Base-by-base conservation (phyloP, 2,888 invertebrate species). In the Ochlodes sylvanus region DNA sequence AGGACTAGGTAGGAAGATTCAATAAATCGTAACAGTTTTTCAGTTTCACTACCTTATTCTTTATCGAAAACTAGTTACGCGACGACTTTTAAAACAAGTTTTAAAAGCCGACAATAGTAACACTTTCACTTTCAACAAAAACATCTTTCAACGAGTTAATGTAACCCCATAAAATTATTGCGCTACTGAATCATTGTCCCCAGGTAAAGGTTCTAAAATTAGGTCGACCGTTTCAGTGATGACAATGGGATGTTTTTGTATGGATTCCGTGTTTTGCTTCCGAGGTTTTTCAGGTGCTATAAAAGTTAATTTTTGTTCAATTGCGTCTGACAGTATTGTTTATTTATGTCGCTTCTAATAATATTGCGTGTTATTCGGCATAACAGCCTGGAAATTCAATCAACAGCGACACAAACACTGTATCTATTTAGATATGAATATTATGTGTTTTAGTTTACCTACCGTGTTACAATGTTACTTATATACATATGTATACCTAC, bases 121-220 rank as follows among this genome's bases (percentile, higher is more conserved):
- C 70, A 78, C 86, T 90, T 90, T 91, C 89, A 85, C 87, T 91
- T 90, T 88, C 76, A 77, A 89, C 83, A 89, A 88, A 86, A 86
- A 85, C 52, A 42, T 47, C 55, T 27, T 63, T 56, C 50, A 34
- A 69, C n/a, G 41, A 55, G 21, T 52, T 52, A 27, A n/a, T 34
- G n/a, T 38, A 32, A 21, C 78, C 73, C 77, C 75, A 75, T 78
- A 85, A 87, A 86, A 85, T 83, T 77, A 62, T 64, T 64, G 52
- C 63, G 72, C 74, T 69, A 71, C 71, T 69, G 71, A 68, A 63
- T 67, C 71, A 62, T 63, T 55, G 66, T 55, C 52, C 62, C 17
- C 71, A 71, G 69, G 72, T 73, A 74, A 67, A 60, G 58, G 42
- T 54, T 64, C 42, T 42, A 69, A 76, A 76, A 73, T 73, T 72